Percentiles rank a stretch among this genome's conserved stretches.
Conservation (phyloP, 2,797 vertebrate species). For the Enteromius mattozi region DNA sequence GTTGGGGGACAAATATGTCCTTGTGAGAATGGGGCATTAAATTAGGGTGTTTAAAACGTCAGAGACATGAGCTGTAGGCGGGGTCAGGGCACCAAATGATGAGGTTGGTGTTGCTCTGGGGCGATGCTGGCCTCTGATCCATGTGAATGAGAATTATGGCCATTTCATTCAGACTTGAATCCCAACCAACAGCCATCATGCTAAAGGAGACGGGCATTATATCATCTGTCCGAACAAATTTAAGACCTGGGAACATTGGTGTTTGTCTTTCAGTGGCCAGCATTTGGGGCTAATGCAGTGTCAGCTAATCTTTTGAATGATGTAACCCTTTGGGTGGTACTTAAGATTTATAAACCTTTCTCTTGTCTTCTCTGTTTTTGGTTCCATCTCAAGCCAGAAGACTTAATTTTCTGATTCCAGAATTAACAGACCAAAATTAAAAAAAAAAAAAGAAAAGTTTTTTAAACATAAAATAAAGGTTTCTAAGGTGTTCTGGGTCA, state of each 20-base stretch:
- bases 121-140: constrained; percentile 41
- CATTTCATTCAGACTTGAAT: constrained; percentile 26
- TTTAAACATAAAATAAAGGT: too few species aligned
- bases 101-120: constrained; percentile 43
- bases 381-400: background rate
- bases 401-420: background rate
- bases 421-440: background rate
- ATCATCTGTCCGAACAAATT: constrained; percentile 35
- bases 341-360: constrained; percentile 14
- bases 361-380: background rate
- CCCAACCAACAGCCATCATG: constrained; percentile 23
- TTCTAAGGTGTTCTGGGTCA: background rate
- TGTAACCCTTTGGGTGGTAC: background rate
- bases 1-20: constrained; percentile 17
- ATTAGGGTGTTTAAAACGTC: constrained; percentile 73
- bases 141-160: constrained; percentile 11
- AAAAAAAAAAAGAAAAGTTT: too few species aligned
- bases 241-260: constrained; percentile 32
- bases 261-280: background rate
- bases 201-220: constrained; percentile 12
- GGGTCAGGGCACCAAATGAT: constrained; percentile 68
- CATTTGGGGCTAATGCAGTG: constrained; percentile 3
- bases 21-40: constrained; percentile 53
- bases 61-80: constrained; percentile 64
- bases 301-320: constrained; percentile 21